These are phyloP conservation scores for Eleginops maclovinus DNA, from an alignment of 2,113 vertebrate genomes.

Conservation along the genomic window DNA sequence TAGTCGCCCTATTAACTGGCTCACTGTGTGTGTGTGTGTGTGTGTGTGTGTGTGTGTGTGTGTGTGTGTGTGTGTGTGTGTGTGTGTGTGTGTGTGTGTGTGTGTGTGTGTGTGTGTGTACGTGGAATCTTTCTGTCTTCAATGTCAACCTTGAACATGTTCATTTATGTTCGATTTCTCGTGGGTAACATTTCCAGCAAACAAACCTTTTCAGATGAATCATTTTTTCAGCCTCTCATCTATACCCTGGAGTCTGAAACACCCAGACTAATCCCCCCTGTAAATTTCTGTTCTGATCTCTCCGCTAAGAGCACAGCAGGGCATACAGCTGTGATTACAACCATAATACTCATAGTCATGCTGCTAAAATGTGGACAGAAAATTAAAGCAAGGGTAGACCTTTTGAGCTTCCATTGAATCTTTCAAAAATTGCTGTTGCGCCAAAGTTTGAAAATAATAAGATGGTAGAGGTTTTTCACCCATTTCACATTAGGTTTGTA, in stretches of 20 bases:
- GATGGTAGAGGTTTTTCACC: background rate
- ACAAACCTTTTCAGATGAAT: background rate
- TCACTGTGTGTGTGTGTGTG: constrained; percentile 8
- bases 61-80: constrained; percentile 3
- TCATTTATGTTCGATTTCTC: background rate
- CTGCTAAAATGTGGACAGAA: constrained; percentile 7
- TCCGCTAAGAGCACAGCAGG: constrained; percentile 6
- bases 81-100: constrained; percentile 3
- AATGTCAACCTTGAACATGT: constrained; percentile 6
- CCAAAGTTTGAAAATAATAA: background rate
- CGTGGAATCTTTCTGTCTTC: constrained; percentile 5
- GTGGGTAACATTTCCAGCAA: background rate
- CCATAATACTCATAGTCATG: background rate
- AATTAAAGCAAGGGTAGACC: background rate
- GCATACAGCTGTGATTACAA: constrained; percentile 32
- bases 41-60: too few relatives aligned
- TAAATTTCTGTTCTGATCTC: background rate
- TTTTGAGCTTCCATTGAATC: background rate
- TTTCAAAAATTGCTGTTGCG: background rate
- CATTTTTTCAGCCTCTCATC: background rate
- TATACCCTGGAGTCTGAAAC: background rate
- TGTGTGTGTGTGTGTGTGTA: constrained; percentile 12
- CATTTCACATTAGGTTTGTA: background rate
- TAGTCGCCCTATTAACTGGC: constrained; percentile 8
- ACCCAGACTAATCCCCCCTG: background rate